phyloP scores from a whole-genome alignment of 2,888 invertebrate genomes.

The Zygogramma bicolorata region DNA sequence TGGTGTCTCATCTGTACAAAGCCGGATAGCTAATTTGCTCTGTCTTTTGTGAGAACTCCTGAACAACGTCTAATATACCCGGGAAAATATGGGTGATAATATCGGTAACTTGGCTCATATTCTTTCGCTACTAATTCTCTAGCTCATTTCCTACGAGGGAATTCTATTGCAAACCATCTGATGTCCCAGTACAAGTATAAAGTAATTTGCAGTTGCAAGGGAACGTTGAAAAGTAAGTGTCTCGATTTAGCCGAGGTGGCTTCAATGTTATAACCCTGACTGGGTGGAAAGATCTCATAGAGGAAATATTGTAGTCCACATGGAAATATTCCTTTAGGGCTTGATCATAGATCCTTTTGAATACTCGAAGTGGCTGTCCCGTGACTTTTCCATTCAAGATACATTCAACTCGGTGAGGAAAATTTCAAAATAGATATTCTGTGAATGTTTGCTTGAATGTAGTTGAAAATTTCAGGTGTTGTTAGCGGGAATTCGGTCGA shows the following conservation, averaged over 20 bases:
- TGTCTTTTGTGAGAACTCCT: not conserved
- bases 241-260: not conserved
- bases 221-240: not conserved
- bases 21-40: not conserved
- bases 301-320: too few relatives aligned
- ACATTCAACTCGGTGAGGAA: too few relatives aligned
- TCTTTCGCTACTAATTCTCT: not conserved
- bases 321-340: too few relatives aligned
- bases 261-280: too few relatives aligned
- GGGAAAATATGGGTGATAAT: not conserved
- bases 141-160: not conserved
- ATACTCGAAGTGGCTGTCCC: too few relatives aligned
- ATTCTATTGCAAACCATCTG: not conserved
- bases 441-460: too few relatives aligned
- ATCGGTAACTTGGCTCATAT: not conserved
- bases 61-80: not conserved
- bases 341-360: too few relatives aligned
- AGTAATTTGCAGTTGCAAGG: not conserved
- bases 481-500: too few relatives aligned
- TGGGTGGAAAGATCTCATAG: too few relatives aligned
- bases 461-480: too few relatives aligned
- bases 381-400: too few relatives aligned
- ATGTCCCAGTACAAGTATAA: not conserved
- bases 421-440: too few relatives aligned
- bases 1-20: constrained; percentile 4